phyloP scores from a whole-genome alignment of 2,888 invertebrate genomes.

The Sycophila texana region DNA sequence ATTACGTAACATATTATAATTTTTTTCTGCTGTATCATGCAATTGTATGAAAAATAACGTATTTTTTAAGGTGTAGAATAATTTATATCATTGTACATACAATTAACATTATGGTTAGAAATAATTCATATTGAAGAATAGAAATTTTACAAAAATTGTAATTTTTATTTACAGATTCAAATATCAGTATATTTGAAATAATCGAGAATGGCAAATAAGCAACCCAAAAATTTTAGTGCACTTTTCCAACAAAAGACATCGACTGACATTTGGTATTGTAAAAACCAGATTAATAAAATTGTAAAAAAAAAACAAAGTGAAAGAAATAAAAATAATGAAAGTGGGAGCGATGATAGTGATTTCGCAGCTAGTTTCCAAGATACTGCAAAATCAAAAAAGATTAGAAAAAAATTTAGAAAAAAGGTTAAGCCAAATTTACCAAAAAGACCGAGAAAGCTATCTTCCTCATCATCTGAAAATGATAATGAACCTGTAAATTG shows the following conservation, averaged over 20 bases:
- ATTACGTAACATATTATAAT: conserved; percentile 4
- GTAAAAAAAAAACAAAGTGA: not conserved
- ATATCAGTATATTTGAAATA: no score
- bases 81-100: no score
- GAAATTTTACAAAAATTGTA: not conserved
- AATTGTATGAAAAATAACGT: no score
- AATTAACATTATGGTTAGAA: no score
- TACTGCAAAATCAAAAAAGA: conserved; percentile 18
- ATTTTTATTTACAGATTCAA: no score
- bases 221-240: not conserved
- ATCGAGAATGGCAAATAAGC: no score
- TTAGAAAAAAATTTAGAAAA: conserved; percentile 31
- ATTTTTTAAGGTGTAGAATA: no score
- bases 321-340: not conserved
- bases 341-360: conserved; percentile 31
- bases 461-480: no score
- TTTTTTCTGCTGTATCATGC: no score
- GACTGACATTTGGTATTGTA: conserved; percentile 22
- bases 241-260: not conserved
- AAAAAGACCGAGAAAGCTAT: not conserved
- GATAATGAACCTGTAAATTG: no score
- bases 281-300: no score
- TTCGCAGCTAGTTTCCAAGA: conserved; percentile 38
- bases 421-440: conserved; percentile 3
- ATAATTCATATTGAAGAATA: no score